Base-by-base conservation (phyloP, 1,140 invertebrate species). In the Temnothorax longispinosus region DNA sequence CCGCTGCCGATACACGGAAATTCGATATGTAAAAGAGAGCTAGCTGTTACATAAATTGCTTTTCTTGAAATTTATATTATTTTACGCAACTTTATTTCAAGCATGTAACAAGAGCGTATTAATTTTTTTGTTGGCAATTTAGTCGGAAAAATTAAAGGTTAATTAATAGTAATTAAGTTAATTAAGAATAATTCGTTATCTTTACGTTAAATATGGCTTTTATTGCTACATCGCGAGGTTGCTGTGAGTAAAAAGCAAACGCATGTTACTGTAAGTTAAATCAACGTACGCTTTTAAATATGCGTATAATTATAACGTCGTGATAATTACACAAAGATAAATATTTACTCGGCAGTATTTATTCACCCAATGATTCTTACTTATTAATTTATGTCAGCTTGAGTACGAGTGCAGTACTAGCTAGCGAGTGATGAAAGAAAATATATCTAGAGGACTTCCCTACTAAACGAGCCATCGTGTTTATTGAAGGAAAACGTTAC, bases 401-500 rank as follows among this genome's bases (percentile, higher is more conserved):
- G 41, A 3, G 41, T 5, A 62, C 44, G 35, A 80, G 15, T 64
- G 18, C 5, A 75, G 2, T n/a, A 15, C 47, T 10, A 52, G 27
- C 3, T 60, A 62, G 15, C 8, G 13, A 47, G 10, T 7, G 21
- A 5, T 3, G 21, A 27, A 54, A 27, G 21, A 71, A 81, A 54
- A 47, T 44, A 38, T 11, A 35, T 56, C 2, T 71, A 71, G 38
- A 71, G 18, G 3, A 56, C 8, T 81, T 35, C 4, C 3, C 1
- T 54, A 35, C 15, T 62, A 44, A 58, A 47, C 18, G 41, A 52
- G 38, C 35, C 58, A 60, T 86, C 18, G 44, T 52, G 56, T 86
- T 89, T 81, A 77, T 47, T 15, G 47, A 56, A 44, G 38, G 38
- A 81, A 74, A 89, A 58, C 7, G 35, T 38, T 65, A 84, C 50